Evolutionary conservation across 1,140 invertebrate genomes (phyloP).

Genomic region (Hylaeus anthracinus): DNA sequence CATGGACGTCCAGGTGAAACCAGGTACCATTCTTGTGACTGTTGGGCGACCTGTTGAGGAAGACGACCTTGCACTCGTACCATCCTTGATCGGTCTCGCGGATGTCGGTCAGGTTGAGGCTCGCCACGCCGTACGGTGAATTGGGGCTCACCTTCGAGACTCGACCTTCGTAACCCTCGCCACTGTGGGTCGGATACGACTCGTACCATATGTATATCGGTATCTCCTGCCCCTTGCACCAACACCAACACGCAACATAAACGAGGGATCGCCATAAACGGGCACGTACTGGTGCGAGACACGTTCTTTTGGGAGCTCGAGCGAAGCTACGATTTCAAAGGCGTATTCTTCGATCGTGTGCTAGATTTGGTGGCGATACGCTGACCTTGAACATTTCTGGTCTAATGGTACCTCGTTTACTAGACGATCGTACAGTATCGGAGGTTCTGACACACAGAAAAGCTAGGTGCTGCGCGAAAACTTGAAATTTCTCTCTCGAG

Average conservation of each 20-base stretch:
- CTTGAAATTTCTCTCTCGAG: too few relatives aligned
- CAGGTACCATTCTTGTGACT: constrained; percentile 95
- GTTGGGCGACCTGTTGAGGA: constrained; percentile 95
- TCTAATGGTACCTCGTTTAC: too few relatives aligned
- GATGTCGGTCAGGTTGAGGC: constrained; percentile 96
- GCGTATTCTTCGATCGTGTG: too few relatives aligned
- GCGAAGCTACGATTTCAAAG: neutral
- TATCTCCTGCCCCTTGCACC: constrained; percentile 92
- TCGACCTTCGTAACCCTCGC: constrained; percentile 94
- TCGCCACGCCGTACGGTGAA: constrained; percentile 93
- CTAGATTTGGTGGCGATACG: too few relatives aligned
- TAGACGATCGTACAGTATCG: too few relatives aligned
- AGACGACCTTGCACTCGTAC: constrained; percentile 98
- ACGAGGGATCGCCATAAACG: constrained; percentile 65
- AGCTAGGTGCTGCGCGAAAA: too few relatives aligned
- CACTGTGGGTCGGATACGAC: constrained; percentile 96
- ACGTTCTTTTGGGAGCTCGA: neutral
- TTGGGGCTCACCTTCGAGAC: constrained; percentile 93
- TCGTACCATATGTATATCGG: constrained; percentile 99
- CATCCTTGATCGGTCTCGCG: constrained; percentile 96
- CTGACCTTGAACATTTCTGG: too few relatives aligned
- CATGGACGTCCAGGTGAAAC: constrained; percentile 97
- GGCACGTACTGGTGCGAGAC: constrained; percentile 55
- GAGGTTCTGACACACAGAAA: too few relatives aligned
- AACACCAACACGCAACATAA: constrained; percentile 79